These are phyloP conservation scores for Xestia xanthographa DNA, from an alignment of 2,888 invertebrate genomes.

Conservation along the genomic window DNA sequence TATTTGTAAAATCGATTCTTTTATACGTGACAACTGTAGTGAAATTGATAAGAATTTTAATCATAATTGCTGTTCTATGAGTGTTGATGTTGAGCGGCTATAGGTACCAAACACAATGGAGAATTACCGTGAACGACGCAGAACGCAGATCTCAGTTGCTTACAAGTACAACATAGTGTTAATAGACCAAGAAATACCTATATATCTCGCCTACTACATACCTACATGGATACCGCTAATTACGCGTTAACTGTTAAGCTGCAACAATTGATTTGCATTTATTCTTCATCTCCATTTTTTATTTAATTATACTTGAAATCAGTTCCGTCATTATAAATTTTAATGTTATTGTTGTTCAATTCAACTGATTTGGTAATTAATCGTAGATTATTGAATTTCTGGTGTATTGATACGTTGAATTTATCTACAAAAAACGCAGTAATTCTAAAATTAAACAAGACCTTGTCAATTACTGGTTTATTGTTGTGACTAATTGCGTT, in stretches of 20 bases:
- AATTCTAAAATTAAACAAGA: not conserved
- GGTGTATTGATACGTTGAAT: not conserved
- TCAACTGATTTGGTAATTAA: not conserved
- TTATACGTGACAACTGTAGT: not conserved
- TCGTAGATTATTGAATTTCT: not conserved
- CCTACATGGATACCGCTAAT: not conserved
- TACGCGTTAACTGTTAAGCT: conserved; percentile 4
- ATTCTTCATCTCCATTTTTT: not conserved
- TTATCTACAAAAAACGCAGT: not conserved
- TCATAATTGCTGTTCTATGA: not conserved
- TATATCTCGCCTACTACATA: not conserved
- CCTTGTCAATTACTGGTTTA: not conserved
- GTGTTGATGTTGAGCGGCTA: not conserved
- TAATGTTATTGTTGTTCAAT: not conserved
- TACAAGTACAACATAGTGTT: conserved; percentile 9
- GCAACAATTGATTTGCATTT: conserved; percentile 25
- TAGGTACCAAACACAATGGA: not conserved
- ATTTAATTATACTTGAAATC: conserved; percentile 17
- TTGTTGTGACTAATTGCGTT: not conserved
- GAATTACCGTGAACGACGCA: conserved; percentile 1
- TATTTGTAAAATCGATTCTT: not conserved
- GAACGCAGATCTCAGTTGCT: conserved; percentile 15
- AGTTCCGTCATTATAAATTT: not conserved
- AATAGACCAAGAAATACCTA: conserved; percentile 18
- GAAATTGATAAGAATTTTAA: not conserved